These are phyloP conservation scores for Lycopodina hypogea DNA, from an alignment of 37 sponge, comb jelly and placozoan species.

Conservation along the genomic window DNA sequence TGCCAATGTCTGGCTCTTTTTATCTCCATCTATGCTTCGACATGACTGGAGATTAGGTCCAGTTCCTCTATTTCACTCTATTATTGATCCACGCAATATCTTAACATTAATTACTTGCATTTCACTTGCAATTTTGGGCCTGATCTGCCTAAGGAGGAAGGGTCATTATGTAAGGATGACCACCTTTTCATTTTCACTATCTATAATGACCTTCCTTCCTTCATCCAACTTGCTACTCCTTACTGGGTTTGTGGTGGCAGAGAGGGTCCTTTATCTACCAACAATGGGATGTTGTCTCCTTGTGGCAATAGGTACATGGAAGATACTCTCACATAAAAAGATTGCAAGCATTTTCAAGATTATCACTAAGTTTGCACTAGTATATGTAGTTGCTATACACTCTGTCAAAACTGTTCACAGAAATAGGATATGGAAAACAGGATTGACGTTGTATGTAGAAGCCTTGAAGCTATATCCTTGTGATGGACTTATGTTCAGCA, in stretches of 20 bases:
- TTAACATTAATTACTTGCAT: conserved; percentile 56
- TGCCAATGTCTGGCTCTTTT: conserved; percentile 72
- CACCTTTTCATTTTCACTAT: conserved; percentile 56
- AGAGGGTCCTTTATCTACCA: conserved; percentile 85
- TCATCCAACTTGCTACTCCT: conserved; percentile 86
- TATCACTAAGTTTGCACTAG: not conserved
- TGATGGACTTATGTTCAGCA: conserved; percentile 81
- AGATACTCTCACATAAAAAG: not conserved
- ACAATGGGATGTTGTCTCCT: conserved; percentile 60
- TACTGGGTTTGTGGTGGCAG: conserved; percentile 96
- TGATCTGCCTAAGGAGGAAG: not conserved
- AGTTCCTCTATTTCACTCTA: conserved; percentile 62
- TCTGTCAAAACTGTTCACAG: conserved; percentile 56
- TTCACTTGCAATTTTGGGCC: conserved; percentile 11
- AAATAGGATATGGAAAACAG: conserved; percentile 73
- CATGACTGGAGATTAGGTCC: conserved; percentile 87
- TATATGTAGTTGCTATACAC: conserved; percentile 37
- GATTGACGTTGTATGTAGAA: conserved; percentile 51
- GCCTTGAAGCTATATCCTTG: conserved; percentile 60
- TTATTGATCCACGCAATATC: conserved; percentile 63
- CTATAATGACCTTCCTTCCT: conserved; percentile 82
- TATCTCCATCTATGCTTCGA: conserved; percentile 67
- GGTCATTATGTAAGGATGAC: not conserved
- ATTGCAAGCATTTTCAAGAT: not conserved
- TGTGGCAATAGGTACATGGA: conserved; percentile 19